Conservation (phyloP, 2,888 invertebrate genomes). For the Scaptomyza polygonia region DNA sequence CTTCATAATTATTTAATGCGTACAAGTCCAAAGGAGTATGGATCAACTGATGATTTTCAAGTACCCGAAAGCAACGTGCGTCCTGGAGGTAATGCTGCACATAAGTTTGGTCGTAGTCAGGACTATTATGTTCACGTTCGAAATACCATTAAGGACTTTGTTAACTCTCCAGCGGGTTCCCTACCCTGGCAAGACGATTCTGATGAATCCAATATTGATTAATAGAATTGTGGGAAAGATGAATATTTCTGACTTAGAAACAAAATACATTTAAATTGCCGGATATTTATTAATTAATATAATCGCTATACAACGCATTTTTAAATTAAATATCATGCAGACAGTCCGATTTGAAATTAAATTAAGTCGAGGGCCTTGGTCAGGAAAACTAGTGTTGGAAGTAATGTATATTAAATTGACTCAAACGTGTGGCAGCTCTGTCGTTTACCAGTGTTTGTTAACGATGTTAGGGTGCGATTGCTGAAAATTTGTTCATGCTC, state of each 20-base stretch:
- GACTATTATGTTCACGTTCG: not conserved
- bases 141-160: not conserved
- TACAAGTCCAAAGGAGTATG: not conserved
- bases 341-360: too few relatives aligned
- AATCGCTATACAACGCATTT: too few relatives aligned
- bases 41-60: not conserved
- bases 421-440: conserved; percentile 20
- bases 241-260: too few relatives aligned
- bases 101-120: not conserved
- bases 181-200: not conserved
- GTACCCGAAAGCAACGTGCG: not conserved
- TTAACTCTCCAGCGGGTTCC: not conserved
- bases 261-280: too few relatives aligned
- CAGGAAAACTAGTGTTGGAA: conserved; percentile 6
- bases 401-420: not conserved
- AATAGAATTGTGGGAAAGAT: too few relatives aligned
- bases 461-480: conserved; percentile 44
- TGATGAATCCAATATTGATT: not conserved
- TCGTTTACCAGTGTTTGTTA: conserved; percentile 4
- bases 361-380: too few relatives aligned
- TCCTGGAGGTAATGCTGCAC: not conserved
- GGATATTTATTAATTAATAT: too few relatives aligned
- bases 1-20: conserved; percentile 1
- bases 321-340: too few relatives aligned
- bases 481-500: conserved; percentile 20